phyloP scores from a whole-genome alignment of 2,888 invertebrate species.

The Volucella bombylans region DNA sequence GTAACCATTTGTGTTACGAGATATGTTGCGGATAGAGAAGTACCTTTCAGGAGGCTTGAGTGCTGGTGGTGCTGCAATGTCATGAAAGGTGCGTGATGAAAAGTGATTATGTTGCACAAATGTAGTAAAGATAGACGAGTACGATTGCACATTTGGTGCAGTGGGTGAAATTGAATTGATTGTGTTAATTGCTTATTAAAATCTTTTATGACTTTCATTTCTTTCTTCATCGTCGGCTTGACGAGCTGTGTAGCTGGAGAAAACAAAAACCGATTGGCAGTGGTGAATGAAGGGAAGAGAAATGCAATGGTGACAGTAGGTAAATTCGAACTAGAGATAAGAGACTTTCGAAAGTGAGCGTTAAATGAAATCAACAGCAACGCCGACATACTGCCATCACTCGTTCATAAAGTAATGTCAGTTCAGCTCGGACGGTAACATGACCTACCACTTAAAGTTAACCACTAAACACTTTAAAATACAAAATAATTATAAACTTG shows the following conservation, averaged over 20 bases:
- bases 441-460: no score
- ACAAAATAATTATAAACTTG: no score
- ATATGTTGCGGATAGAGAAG: neutral
- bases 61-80: conserved; percentile 31
- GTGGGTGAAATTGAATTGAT: conserved; percentile 82
- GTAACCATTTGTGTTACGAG: conserved; percentile 53
- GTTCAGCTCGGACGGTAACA: no score
- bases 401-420: neutral
- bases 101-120: conserved; percentile 75
- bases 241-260: conserved; percentile 43
- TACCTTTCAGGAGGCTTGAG: neutral
- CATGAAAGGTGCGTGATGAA: conserved; percentile 78
- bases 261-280: conserved; percentile 11
- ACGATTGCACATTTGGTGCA: conserved; percentile 80
- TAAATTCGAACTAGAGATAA: neutral
- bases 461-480: no score
- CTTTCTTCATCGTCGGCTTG: conserved; percentile 32
- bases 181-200: conserved; percentile 66
- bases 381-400: neutral
- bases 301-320: conserved; percentile 31
- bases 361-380: neutral
- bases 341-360: conserved; percentile 42
- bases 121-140: conserved; percentile 38
- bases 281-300: neutral
- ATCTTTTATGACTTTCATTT: conserved; percentile 66